Evolutionary conservation across 2,888 invertebrate species (phyloP).

Genomic region (Drosophila paranaensis): DNA sequence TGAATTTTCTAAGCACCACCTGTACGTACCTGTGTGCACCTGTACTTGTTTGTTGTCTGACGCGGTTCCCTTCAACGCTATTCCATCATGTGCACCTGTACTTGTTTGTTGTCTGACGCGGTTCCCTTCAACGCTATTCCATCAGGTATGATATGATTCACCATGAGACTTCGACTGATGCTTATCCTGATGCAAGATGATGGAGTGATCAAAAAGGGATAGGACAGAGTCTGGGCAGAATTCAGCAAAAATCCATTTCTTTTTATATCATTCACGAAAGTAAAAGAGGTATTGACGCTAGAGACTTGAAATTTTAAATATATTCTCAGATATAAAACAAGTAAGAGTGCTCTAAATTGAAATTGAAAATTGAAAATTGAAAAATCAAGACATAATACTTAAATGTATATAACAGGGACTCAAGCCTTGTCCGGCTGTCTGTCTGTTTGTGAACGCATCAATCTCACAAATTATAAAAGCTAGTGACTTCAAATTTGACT

Average conservation of each 20-base stretch:
- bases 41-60: neutral
- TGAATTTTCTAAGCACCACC: neutral
- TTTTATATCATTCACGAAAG: too few relatives aligned
- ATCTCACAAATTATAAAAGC: too few relatives aligned
- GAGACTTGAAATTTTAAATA: too few relatives aligned
- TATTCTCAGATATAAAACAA: too few relatives aligned
- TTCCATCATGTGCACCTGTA: neutral
- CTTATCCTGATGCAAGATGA: conserved; percentile 12
- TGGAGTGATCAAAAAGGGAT: conserved; percentile 4
- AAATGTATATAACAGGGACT: too few relatives aligned
- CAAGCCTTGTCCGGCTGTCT: too few relatives aligned
- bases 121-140: neutral
- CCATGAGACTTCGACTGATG: conserved; percentile 10
- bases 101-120: neutral
- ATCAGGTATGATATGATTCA: neutral
- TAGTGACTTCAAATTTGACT: too few relatives aligned
- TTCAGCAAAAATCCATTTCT: neutral
- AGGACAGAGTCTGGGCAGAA: neutral
- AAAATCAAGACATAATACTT: too few relatives aligned
- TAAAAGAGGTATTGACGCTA: too few relatives aligned
- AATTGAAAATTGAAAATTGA: too few relatives aligned
- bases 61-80: neutral
- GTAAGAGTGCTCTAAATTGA: too few relatives aligned
- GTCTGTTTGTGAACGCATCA: too few relatives aligned
- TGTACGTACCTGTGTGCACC: neutral